Evolutionary conservation across 2,888 invertebrate species (phyloP), one percentile per base, ranked within the genome.

Genomic region (Malthinus flaveolus): DNA sequence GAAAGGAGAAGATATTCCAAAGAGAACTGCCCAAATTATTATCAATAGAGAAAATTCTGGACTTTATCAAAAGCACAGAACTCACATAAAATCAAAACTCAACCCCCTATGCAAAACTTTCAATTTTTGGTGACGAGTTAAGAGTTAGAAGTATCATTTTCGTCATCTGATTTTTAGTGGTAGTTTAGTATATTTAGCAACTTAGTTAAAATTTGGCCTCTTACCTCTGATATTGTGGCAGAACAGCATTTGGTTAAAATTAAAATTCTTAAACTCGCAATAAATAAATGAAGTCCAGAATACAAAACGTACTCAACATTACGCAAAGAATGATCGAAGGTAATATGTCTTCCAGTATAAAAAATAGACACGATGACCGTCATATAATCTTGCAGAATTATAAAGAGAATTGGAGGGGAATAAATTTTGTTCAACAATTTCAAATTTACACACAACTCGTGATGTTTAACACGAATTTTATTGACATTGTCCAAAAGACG

Each of bases 311-410:
- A 3, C 23, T 23, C 23, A 23, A 23, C 23, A 3, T 23, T 23
- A 23, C 23, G 23, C 23, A 53, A 12, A 11, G 3, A n/a, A 12
- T 12, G 7, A n/a, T 46, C 37, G 9, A 32, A 7, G n/a, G 37
- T 10, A 10, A 53, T 23, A 8, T 47, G 39, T 39, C 13, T 54
- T 33, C 37, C 53, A 33, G 32, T 23, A 11, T 54, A 54, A 32
- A 47, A 54, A 1, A 54, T 23, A 5, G 46, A 35, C 0, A 8
- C 23, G 4, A 36, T 39, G 4, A 47, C 15, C 7, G 47, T 47
- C 4, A 54, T 33, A n/a, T 47, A 54, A 39, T 46, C 36, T 39
- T 47, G 53, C 7, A 54, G 23, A 31, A 54, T 7, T 7, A 54
- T 54, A 7, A 46, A 32, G 10, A 54, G 12, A 7, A 54, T 11